Evolutionary conservation across 1,140 invertebrate genomes (phyloP).

Genomic region (Philotrypesis tridentata): DNA sequence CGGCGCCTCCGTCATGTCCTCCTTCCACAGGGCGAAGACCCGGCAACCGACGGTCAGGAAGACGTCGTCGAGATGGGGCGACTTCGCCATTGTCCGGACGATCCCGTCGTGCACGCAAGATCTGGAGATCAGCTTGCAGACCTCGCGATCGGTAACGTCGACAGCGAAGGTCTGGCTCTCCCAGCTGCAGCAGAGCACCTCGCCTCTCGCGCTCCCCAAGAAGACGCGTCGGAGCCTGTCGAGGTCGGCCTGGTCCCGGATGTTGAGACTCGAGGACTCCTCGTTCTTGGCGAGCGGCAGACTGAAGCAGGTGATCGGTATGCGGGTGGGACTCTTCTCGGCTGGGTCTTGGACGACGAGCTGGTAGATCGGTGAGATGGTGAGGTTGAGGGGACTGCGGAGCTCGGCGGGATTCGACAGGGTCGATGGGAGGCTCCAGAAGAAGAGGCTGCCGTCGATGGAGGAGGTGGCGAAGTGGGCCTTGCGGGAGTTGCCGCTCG

Average conservation of each 20-base stretch:
- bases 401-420: slow-evolving; percentile 12
- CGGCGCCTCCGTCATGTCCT: slow-evolving; percentile 70
- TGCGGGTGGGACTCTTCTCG: neutral
- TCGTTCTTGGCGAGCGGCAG: slow-evolving; percentile 33
- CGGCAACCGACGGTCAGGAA: slow-evolving; percentile 77
- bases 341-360: neutral
- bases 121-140: slow-evolving; percentile 63
- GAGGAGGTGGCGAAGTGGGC: slow-evolving; percentile 78
- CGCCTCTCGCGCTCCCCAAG: slow-evolving; percentile 65
- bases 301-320: slow-evolving; percentile 43
- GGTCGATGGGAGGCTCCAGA: slow-evolving; percentile 78
- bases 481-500: neutral
- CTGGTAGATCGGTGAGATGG: slow-evolving; percentile 27
- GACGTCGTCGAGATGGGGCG: slow-evolving; percentile 75
- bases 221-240: slow-evolving; percentile 54
- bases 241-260: slow-evolving; percentile 11
- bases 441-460: slow-evolving; percentile 78
- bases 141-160: slow-evolving; percentile 73
- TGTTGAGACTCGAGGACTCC: slow-evolving; percentile 13
- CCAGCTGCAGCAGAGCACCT: slow-evolving; percentile 74
- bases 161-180: slow-evolving; percentile 75
- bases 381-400: slow-evolving; percentile 26
- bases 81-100: slow-evolving; percentile 73
- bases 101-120: slow-evolving; percentile 80
- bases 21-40: slow-evolving; percentile 77